A percentile compares a stretch with the other conserved stretches of the same genome.
These are phyloP conservation scores for Leptopilina myrica DNA, from an alignment of 2,888 invertebrate genomes.

Conservation along the genomic window DNA sequence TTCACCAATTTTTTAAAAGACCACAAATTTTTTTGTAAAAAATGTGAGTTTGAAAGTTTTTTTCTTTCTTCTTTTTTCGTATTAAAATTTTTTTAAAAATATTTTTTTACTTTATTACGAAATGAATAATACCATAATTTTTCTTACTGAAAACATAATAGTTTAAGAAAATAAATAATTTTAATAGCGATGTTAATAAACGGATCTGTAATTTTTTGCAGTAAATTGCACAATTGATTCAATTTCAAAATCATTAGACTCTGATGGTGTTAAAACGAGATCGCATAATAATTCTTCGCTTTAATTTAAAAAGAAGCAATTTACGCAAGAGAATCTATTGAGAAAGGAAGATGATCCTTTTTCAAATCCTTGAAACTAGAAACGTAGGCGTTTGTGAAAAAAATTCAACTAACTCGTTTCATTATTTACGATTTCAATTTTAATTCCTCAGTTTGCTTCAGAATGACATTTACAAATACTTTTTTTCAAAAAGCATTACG, in stretches of 20 bases:
- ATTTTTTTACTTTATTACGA: no score
- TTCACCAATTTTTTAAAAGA: no score
- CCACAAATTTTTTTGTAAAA: no score
- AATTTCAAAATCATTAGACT: constrained; percentile 26
- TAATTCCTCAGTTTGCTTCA: no score
- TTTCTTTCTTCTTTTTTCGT: no score
- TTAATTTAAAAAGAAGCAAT: neutral
- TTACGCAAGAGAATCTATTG: neutral
- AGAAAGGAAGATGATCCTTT: constrained; percentile 51
- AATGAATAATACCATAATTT: no score
- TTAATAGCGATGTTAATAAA: neutral
- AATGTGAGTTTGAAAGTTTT: no score
- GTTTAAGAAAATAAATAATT: neutral
- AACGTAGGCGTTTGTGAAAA: constrained; percentile 14
- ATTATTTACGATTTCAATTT: neutral
- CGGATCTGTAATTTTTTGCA: no score
- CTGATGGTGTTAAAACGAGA: constrained; percentile 7
- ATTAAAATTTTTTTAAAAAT: no score
- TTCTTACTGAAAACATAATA: no score
- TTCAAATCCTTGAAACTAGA: neutral
- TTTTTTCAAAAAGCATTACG: no score
- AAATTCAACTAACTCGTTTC: neutral
- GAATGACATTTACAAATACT: neutral
- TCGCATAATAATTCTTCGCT: neutral
- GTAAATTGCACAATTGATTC: neutral